These are phyloP conservation scores for Diloba caeruleocephala DNA, from an alignment of 2,888 invertebrate genomes.

Conservation along the genomic window DNA sequence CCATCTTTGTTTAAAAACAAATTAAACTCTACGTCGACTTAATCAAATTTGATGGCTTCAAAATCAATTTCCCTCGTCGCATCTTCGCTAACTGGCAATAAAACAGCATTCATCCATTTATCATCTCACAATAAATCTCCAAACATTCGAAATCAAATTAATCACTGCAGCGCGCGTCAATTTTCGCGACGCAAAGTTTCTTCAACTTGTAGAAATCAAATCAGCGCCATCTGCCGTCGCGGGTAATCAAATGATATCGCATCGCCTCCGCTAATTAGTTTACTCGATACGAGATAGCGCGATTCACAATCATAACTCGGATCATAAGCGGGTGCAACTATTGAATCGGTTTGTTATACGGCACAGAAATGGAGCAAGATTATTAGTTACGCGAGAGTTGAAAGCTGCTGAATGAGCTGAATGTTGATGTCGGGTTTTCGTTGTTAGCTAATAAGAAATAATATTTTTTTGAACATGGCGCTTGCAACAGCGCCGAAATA, in stretches of 20 bases:
- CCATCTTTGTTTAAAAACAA: conserved; percentile 4
- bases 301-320: conserved; percentile 60
- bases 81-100: conserved; percentile 59
- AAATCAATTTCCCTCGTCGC: conserved; percentile 43
- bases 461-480: too few relatives aligned
- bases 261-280: conserved; percentile 79
- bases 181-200: conserved; percentile 74
- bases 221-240: conserved; percentile 79
- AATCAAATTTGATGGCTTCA: conserved; percentile 27
- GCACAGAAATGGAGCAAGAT: conserved; percentile 38
- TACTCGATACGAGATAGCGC: conserved; percentile 71
- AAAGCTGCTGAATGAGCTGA: too few relatives aligned
- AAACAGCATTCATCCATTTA: conserved; percentile 71
- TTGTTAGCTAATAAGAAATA: too few relatives aligned
- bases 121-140: conserved; percentile 78
- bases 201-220: conserved; percentile 74
- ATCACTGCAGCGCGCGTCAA: conserved; percentile 67
- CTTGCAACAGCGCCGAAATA: too few relatives aligned
- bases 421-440: too few relatives aligned
- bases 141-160: conserved; percentile 82
- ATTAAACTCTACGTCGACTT: conserved; percentile 11
- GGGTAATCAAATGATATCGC: conserved; percentile 84
- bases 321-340: conserved; percentile 47
- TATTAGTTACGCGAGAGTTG: conserved; percentile 23
- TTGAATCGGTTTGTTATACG: conserved; percentile 41